Percentiles rank a stretch among this genome's conserved stretches.
Conservation (phyloP, 2,113 vertebrate species). For the Gadus chalcogrammus region DNA sequence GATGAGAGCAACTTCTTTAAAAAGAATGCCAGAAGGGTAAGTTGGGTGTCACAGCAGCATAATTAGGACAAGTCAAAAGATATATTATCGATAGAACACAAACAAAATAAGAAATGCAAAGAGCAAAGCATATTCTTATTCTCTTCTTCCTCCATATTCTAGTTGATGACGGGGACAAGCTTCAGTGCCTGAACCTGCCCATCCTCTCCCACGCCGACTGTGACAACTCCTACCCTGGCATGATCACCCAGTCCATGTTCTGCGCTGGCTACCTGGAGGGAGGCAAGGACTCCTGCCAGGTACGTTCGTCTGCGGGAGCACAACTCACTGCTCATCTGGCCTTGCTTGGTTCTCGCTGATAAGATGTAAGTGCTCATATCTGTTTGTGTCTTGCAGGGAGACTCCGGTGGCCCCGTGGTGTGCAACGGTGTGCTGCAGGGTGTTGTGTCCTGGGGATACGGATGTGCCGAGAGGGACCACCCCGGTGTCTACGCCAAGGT, state of each 20-base stretch:
- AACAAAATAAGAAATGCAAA: too few relatives aligned
- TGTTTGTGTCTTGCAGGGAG: constrained; percentile 63
- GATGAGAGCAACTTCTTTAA: too few relatives aligned
- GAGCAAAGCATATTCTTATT: too few relatives aligned
- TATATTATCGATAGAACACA: too few relatives aligned
- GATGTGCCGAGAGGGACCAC: constrained; percentile 65
- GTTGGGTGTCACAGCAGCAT: too few relatives aligned
- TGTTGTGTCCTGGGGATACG: constrained; percentile 77
- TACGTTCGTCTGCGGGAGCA: constrained; percentile 19
- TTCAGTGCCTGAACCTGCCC: constrained; percentile 79
- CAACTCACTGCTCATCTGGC: background rate
- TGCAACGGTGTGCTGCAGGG: constrained; percentile 76
- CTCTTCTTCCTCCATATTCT: background rate
- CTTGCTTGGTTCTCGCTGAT: too few relatives aligned
- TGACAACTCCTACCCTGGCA: constrained; percentile 69
- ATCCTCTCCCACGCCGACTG: constrained; percentile 74
- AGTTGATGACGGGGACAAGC: constrained; percentile 48
- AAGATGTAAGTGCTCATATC: too few relatives aligned
- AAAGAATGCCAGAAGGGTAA: too few relatives aligned
- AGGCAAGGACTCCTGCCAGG: constrained; percentile 85
- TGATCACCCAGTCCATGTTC: constrained; percentile 79
- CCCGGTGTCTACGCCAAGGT: constrained; percentile 81
- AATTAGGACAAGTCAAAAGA: too few relatives aligned
- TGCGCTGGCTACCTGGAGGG: constrained; percentile 80
- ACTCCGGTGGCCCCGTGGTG: constrained; percentile 81